Evolutionary conservation across 2,888 invertebrate species (phyloP).

Genomic region (Serripes groenlandicus): DNA sequence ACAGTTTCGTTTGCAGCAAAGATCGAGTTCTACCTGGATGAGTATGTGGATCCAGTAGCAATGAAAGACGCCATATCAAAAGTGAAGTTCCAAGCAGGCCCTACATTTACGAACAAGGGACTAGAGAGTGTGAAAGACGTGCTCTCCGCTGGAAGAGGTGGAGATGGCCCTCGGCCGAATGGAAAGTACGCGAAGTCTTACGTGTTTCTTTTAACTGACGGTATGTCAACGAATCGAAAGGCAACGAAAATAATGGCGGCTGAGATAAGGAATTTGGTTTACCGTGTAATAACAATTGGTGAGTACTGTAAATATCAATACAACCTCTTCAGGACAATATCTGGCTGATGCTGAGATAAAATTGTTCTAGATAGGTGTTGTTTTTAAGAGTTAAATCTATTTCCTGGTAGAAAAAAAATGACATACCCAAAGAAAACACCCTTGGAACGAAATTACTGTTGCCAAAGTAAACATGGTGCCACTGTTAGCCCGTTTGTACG

Average conservation of each 20-base stretch:
- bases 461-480: too few relatives aligned
- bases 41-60: conserved; percentile 9
- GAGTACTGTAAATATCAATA: too few relatives aligned
- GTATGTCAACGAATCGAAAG: conserved; percentile 30
- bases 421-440: too few relatives aligned
- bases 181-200: conserved; percentile 8
- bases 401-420: too few relatives aligned
- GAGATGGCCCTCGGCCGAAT: conserved; percentile 17
- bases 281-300: conserved; percentile 33
- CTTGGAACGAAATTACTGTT: too few relatives aligned
- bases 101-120: conserved; percentile 36
- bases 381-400: too few relatives aligned
- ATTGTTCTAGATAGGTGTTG: too few relatives aligned
- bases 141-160: not conserved
- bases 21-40: conserved; percentile 31
- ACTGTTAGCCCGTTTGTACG: too few relatives aligned
- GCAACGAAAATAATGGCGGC: conserved; percentile 18
- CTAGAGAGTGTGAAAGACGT: conserved; percentile 19
- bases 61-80: conserved; percentile 29
- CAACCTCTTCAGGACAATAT: too few relatives aligned
- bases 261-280: not conserved
- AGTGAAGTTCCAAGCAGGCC: conserved; percentile 23
- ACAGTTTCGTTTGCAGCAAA: conserved; percentile 37
- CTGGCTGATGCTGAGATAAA: too few relatives aligned
- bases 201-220: conserved; percentile 40